A percentile compares a stretch with the other conserved stretches of the same genome.
Conservation (phyloP, 1,140 invertebrate species). For the Paraescarpia echinospica region DNA sequence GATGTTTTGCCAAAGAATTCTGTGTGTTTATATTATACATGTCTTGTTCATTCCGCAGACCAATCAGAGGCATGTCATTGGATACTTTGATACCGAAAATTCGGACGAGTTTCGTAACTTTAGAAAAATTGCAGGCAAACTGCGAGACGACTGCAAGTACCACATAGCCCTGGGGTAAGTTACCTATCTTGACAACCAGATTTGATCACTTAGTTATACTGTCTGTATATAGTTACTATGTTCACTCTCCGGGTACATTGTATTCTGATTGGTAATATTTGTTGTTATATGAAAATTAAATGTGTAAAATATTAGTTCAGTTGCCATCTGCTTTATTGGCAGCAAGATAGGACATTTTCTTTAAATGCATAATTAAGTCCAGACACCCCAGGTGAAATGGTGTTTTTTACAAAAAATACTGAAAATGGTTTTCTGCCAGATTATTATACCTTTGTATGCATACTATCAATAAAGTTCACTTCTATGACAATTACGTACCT, state of each 20-base stretch:
- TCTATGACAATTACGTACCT: too few relatives aligned
- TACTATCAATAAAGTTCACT: too few relatives aligned
- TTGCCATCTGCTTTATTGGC: neutral
- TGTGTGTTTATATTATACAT: neutral
- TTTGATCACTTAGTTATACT: too few relatives aligned
- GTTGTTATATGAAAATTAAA: constrained; percentile 17
- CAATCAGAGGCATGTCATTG: constrained; percentile 89
- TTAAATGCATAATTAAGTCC: too few relatives aligned
- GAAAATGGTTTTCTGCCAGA: too few relatives aligned
- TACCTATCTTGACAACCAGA: neutral
- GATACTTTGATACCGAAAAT: constrained; percentile 85
- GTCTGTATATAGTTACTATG: too few relatives aligned
- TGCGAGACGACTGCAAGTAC: constrained; percentile 96
- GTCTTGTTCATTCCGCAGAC: constrained; percentile 55
- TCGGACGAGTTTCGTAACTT: constrained; percentile 66
- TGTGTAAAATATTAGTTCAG: neutral
- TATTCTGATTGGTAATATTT: constrained; percentile 14
- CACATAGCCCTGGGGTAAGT: constrained; percentile 90
- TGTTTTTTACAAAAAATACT: too few relatives aligned
- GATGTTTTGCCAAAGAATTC: neutral
- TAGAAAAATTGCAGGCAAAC: constrained; percentile 51
- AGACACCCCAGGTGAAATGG: too few relatives aligned
- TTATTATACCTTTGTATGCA: too few relatives aligned
- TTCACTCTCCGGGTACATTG: neutral
- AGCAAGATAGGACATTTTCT: too few relatives aligned